These are phyloP conservation scores for Halisarca cf. caerulea DNA, from an alignment of 37 sponge, comb jelly and placozoan genomes.

Conservation along the genomic window DNA sequence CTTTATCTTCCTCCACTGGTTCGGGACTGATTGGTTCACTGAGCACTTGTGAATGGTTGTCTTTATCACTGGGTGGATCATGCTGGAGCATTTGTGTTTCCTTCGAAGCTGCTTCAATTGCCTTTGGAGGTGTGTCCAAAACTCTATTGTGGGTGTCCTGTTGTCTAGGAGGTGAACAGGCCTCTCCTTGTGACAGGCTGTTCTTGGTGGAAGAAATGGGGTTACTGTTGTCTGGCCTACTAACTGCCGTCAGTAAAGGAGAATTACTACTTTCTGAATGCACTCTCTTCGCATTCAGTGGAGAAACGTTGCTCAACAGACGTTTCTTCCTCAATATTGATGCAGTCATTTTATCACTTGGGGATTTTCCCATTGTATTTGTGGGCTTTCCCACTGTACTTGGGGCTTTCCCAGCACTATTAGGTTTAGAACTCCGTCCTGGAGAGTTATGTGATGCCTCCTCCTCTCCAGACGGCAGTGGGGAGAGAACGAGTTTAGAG, in stretches of 20 bases:
- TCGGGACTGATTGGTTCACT: background rate
- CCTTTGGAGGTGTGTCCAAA: background rate
- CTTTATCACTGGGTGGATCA: background rate
- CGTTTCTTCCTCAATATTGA: constrained; percentile 23
- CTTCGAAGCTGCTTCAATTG: background rate
- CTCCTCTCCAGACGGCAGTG: background rate
- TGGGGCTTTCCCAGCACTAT: background rate
- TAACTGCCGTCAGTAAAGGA: no score
- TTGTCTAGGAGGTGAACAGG: background rate
- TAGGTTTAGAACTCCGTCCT: background rate
- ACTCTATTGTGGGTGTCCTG: background rate
- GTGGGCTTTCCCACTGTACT: background rate
- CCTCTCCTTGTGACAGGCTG: background rate
- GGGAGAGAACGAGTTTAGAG: background rate
- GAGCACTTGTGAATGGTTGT: background rate
- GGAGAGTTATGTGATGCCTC: background rate
- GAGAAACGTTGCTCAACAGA: background rate
- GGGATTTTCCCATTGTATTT: background rate
- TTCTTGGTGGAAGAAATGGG: background rate
- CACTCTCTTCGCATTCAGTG: no score
- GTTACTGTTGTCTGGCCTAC: background rate
- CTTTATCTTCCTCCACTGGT: no score
- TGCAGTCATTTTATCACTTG: background rate
- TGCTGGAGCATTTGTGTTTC: background rate
- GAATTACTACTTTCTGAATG: no score